Conservation (phyloP, 2,797 vertebrate species). For the Leptatherina wallacei region DNA sequence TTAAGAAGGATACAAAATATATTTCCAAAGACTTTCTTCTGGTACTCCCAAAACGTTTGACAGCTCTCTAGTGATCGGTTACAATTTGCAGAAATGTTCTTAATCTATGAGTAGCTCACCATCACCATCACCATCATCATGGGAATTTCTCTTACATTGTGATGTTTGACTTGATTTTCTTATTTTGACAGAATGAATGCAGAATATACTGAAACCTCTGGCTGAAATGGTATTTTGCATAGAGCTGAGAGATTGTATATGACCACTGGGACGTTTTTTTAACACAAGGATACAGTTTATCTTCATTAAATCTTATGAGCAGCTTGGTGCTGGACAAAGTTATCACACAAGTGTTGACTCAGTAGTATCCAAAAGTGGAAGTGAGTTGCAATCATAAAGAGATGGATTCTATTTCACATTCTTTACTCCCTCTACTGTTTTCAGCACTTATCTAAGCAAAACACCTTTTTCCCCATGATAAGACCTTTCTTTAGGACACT, state of each 20-base stretch:
- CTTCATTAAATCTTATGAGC: slow-evolving; percentile 55
- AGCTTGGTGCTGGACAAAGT: slow-evolving; percentile 63
- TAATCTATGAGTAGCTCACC: background rate
- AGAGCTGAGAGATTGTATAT: background rate
- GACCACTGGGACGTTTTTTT: background rate
- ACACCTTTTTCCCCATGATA: slow-evolving; percentile 80
- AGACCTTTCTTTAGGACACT: slow-evolving; percentile 70
- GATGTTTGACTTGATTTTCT: slow-evolving; percentile 5
- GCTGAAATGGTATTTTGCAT: background rate
- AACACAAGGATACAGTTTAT: slow-evolving; percentile 33
- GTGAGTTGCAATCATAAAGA: slow-evolving; percentile 62
- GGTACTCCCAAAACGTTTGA: no score
- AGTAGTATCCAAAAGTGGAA: slow-evolving; percentile 46
- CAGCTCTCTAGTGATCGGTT: background rate
- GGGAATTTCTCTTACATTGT: background rate
- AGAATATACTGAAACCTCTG: background rate
- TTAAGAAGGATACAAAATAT: background rate
- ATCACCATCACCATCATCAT: background rate
- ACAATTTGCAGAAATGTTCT: slow-evolving; percentile 5
- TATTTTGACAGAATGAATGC: background rate
- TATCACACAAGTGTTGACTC: slow-evolving; percentile 55
- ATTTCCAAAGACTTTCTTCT: background rate
- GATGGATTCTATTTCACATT: slow-evolving; percentile 69
- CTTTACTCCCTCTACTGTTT: slow-evolving; percentile 55
- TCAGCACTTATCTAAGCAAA: slow-evolving; percentile 82